These are phyloP conservation scores for Paramuricea clavata DNA, from an alignment of 92 coral and sea anemone species.

Conservation along the genomic window DNA sequence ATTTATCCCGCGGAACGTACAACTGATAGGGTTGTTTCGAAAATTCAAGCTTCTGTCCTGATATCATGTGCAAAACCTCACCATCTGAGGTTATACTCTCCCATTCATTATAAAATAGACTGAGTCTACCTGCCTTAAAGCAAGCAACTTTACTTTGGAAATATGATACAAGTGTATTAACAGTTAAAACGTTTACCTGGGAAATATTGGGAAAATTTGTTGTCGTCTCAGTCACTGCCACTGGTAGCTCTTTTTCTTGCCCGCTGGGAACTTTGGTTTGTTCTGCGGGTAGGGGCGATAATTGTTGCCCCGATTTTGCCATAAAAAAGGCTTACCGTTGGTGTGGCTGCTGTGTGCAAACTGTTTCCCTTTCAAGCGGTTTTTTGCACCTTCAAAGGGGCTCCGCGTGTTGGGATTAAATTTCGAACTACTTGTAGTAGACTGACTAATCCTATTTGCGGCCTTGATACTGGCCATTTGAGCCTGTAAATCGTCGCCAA, in stretches of 20 bases:
- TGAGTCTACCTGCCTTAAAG: background rate
- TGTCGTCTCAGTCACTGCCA: constrained; percentile 3
- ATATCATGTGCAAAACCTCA: too few species aligned
- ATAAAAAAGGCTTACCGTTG: too few species aligned
- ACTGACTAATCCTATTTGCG: too few species aligned
- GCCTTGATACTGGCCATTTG: too few species aligned
- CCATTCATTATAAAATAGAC: background rate
- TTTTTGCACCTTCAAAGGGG: too few species aligned
- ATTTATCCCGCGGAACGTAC: too few species aligned
- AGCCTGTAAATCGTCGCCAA: too few species aligned
- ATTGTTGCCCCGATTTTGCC: background rate
- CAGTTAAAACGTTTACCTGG: background rate
- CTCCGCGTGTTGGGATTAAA: too few species aligned
- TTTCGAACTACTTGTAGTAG: too few species aligned
- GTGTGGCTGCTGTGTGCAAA: too few species aligned
- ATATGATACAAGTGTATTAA: background rate
- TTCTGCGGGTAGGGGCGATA: constrained; percentile 6
- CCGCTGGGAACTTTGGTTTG: background rate
- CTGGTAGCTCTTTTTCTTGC: background rate
- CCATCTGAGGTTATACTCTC: background rate
- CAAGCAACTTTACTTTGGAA: background rate
- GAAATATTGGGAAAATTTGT: background rate
- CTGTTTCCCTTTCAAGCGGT: too few species aligned
- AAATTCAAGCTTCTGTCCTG: background rate
- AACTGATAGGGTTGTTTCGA: background rate